These are phyloP conservation scores for Archegozetes longisetosus DNA, from an alignment of 1,140 invertebrate species.

Conservation along the genomic window DNA sequence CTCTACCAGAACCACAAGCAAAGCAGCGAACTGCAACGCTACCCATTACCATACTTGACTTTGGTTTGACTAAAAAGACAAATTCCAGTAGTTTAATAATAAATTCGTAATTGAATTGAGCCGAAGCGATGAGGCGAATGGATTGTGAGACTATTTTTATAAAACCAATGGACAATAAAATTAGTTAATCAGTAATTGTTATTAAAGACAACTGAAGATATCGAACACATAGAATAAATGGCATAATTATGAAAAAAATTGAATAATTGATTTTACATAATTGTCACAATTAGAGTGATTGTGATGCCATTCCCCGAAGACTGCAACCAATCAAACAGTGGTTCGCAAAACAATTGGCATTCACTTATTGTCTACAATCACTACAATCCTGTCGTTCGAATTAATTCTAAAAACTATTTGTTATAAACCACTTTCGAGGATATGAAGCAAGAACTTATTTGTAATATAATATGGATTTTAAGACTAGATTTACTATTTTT, in stretches of 20 bases:
- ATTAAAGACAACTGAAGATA: neutral
- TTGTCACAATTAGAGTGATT: neutral
- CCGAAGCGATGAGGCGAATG: neutral
- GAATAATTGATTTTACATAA: neutral
- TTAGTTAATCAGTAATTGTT: neutral
- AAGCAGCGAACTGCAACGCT: too few species aligned
- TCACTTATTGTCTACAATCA: neutral
- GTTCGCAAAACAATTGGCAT: neutral
- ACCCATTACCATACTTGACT: too few species aligned
- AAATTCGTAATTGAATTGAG: too few species aligned
- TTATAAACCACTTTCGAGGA: too few species aligned
- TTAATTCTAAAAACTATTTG: neutral
- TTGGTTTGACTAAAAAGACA: too few species aligned
- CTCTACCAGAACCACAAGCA: too few species aligned
- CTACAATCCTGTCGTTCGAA: neutral
- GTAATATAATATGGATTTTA: too few species aligned
- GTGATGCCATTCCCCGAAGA: constrained; percentile 7
- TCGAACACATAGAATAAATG: neutral
- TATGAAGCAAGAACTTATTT: too few species aligned
- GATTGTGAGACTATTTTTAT: neutral
- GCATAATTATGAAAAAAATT: neutral
- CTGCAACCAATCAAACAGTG: neutral
- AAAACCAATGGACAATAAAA: neutral
- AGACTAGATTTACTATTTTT: too few species aligned
- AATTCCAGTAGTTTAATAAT: too few species aligned